Base-by-base conservation (phyloP, 2,113 vertebrate species). In the Empidonax traillii region DNA sequence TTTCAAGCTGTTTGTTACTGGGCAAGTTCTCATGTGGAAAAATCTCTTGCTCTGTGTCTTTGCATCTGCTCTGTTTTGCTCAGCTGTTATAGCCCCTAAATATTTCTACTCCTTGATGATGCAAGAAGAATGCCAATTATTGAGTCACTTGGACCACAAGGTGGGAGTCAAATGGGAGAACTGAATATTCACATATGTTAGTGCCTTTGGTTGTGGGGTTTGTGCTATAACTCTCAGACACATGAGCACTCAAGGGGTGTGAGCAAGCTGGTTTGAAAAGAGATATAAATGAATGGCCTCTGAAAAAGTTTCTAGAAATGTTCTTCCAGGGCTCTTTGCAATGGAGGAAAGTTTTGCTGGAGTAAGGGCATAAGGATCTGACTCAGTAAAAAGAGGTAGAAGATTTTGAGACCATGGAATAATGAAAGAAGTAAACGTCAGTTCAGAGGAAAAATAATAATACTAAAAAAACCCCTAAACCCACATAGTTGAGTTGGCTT, bases 381-480 rank as follows among this genome's bases (percentile, higher is more conserved):
- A 63, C 35, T 83, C 55, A 28, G 67, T 73, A 67, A 61, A 67
- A 83, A 85, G n/a, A 73, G 31, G 17, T 24, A 56, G 19, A 65
- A 58, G 35, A 41, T 61, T 93, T 35, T 68, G 41, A 75, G 58
- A 81, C 21, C 85, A 33, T 1, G 2, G 44, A 87, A 68, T 86
- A 93, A 90, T 49, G 37, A 77, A 88, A 84, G 35, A 86, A 86
- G 37, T 63, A 74, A 84, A 72, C 52, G 18, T 47, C 23, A 35
- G 19, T 71, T 93, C 41, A 85, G 79, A 89, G 43, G 18, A 75
- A 95, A 90, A 97, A 93, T 65, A 95, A 59, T 89, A 87, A 41
- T 39, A 30, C 8, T 35, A 15, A 79, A 66, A 87, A 71, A 67
- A 3, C 0, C 5, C 21, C 52, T 76, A 89, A 89, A 91, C 62